phyloP scores from a whole-genome alignment of 1,140 invertebrate species.

The Lasioglossum baleicum region DNA sequence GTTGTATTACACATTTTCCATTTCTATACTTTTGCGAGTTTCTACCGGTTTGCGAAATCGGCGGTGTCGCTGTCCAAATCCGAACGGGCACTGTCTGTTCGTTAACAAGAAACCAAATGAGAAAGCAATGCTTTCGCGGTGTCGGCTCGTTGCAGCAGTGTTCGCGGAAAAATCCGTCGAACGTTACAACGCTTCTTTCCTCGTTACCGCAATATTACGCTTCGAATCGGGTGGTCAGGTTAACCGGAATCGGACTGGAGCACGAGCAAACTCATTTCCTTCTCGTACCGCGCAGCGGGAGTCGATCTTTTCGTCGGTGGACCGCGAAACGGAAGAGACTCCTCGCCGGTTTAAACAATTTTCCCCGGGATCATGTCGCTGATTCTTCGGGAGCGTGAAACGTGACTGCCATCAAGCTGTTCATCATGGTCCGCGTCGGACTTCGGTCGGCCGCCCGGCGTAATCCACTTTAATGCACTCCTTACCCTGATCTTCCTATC shows the following conservation, averaged over 20 bases:
- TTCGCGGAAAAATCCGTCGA: not conserved
- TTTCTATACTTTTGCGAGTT: too few species aligned
- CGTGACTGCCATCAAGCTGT: conserved; percentile 35
- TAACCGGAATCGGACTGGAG: not conserved
- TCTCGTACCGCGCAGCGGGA: not conserved
- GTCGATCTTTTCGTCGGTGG: not conserved
- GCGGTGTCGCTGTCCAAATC: not conserved
- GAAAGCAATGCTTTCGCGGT: not conserved
- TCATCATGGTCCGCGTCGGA: conserved; percentile 28
- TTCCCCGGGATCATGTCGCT: conserved; percentile 20
- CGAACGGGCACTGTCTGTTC: not conserved
- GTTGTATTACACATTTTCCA: too few species aligned
- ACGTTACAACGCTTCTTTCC: not conserved
- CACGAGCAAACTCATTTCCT: not conserved
- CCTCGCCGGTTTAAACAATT: conserved; percentile 17
- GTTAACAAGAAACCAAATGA: not conserved
- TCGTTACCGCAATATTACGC: not conserved
- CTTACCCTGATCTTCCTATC: conserved; percentile 12
- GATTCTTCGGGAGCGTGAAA: conserved; percentile 25
- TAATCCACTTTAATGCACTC: conserved; percentile 33
- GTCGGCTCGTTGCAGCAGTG: not conserved
- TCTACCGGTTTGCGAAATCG: too few species aligned
- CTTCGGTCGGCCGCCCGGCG: conserved; percentile 3
- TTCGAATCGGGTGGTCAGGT: not conserved
- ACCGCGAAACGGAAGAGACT: conserved; percentile 7